Conservation (phyloP, 1,140 invertebrate genomes). For the Drosophila bipectinata region DNA sequence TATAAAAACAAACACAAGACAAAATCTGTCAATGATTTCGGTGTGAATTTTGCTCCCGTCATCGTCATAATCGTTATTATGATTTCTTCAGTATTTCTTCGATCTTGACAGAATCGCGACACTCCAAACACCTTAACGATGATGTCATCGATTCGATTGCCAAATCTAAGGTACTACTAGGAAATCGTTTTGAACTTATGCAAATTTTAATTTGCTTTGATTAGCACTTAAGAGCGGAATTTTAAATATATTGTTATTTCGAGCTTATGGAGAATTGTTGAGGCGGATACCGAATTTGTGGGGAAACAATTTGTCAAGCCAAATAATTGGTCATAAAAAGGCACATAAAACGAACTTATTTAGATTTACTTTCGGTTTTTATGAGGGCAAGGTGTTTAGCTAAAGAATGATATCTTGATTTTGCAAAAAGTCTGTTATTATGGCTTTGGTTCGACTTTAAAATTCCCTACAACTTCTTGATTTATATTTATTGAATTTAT, state of each 20-base stretch:
- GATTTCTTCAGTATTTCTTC: neutral
- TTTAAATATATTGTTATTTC: slow-evolving; percentile 17
- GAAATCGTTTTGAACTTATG: slow-evolving; percentile 47
- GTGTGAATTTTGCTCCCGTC: slow-evolving; percentile 11
- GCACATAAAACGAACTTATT: neutral
- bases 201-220: slow-evolving; percentile 44
- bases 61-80: slow-evolving; percentile 45
- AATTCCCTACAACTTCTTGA: neutral
- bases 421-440: too few relatives aligned
- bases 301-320: slow-evolving; percentile 9
- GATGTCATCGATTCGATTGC: slow-evolving; percentile 25
- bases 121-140: slow-evolving; percentile 43
- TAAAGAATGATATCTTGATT: too few relatives aligned
- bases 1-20: slow-evolving; percentile 39
- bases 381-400: neutral
- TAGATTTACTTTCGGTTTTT: neutral
- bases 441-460: too few relatives aligned
- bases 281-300: slow-evolving; percentile 6
- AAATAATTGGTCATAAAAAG: slow-evolving; percentile 9
- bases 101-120: slow-evolving; percentile 47
- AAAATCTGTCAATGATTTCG: slow-evolving; percentile 40
- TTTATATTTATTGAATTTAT: neutral
- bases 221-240: slow-evolving; percentile 46
- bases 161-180: slow-evolving; percentile 23
- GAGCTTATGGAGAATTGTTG: slow-evolving; percentile 14